phyloP scores from a whole-genome alignment of 2,888 invertebrate species.

The Heliconius ismenius region DNA sequence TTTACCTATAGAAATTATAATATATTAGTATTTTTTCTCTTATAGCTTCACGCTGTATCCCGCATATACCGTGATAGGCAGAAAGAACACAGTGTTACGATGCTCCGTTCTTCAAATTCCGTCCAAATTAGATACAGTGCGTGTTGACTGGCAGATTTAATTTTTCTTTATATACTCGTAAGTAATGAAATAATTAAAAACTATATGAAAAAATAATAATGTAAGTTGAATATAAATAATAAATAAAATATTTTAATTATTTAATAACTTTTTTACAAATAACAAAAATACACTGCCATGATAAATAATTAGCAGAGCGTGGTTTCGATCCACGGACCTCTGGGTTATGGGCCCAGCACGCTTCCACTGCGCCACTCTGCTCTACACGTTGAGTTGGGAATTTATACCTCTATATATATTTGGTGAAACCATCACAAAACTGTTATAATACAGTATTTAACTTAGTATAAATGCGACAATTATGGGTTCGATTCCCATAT shows the following conservation, averaged over 20 bases:
- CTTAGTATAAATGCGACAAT: not conserved
- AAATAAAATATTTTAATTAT: not conserved
- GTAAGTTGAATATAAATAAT: not conserved
- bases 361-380: conserved; percentile 93
- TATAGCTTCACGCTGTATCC: not conserved
- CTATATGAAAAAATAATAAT: not conserved
- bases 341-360: conserved; percentile 94
- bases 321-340: conserved; percentile 96
- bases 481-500: not conserved
- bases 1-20: conserved; percentile 55
- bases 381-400: conserved; percentile 47
- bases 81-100: not conserved
- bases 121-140: not conserved
- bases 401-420: not conserved
- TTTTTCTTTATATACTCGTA: no score
- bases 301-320: conserved; percentile 85
- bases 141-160: no score
- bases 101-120: not conserved
- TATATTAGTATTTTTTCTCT: not conserved
- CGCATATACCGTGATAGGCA: not conserved
- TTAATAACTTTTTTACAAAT: no score
- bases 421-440: not conserved
- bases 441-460: not conserved
- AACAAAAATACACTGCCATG: no score
- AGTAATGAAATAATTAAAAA: no score